Base-by-base conservation (phyloP, 1,140 invertebrate species). In the Drosophila navojoa region DNA sequence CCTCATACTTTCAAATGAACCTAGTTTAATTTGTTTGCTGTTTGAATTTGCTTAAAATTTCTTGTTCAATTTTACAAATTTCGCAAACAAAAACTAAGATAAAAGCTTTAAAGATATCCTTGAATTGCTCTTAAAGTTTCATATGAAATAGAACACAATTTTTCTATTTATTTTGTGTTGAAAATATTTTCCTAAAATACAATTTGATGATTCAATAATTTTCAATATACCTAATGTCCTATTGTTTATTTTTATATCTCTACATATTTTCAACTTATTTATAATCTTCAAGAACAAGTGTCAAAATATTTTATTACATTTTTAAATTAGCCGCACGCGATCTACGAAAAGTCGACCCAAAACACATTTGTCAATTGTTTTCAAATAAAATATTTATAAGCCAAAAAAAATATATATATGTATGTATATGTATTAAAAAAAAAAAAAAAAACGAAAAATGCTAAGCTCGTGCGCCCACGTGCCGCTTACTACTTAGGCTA, bases 381-480 rank as follows among this genome's bases (percentile, higher is more conserved):
- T 49, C 58, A 49, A 71, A 71, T 64, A 66, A 87, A 79, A 86
- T 87, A 87, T 81, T 35, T 52, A 72, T 40, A 67, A 29, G 5
- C 5, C 25, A 29, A 58, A 59, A 60, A 57, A 59, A 29, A 22
- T 67, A 71, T 57, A 16, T 45, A n/a, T 22, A 44, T 5, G 4
- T 3, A 4, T 6, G 4, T 4, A n/a, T n/a, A n/a, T n/a, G n/a
- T n/a, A n/a, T n/a, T n/a, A n/a, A 6, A 3, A 32, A 1, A 32
- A 32, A 44, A 13, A 49, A 35, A 19, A 44, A 38, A n/a, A 54
- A 67, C 9, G 68, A 71, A 79, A 49, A 72, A 44, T 35, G 44
- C 11, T 57, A 55, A 77, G 71, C 81, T 81, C 76, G 42, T 68
- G 62, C 38, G 15, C 79, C 76, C 82, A 87, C 82, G 82, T 87